A percentile compares a stretch with the other conserved stretches of the same genome.
Evolutionary conservation across 2,888 invertebrate species (phyloP).

Genomic region (Spilosoma lubricipeda): DNA sequence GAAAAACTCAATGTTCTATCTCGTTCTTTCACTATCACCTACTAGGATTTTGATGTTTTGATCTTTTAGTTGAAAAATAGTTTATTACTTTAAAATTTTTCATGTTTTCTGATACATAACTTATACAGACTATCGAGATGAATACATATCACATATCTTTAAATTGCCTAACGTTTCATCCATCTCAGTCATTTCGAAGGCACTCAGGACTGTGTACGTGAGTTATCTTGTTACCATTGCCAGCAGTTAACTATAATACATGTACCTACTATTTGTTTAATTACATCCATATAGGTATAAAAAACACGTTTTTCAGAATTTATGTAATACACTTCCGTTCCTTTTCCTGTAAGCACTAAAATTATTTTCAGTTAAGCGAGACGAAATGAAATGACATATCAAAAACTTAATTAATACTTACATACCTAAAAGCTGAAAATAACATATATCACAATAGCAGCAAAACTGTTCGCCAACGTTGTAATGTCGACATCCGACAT

Average conservation of each 20-base stretch:
- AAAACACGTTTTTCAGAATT: too few relatives aligned
- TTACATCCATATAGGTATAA: too few relatives aligned
- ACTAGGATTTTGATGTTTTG: constrained; percentile 58
- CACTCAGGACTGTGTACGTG: too few relatives aligned
- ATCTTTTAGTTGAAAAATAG: constrained; percentile 57
- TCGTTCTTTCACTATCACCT: constrained; percentile 68
- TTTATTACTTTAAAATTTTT: background rate
- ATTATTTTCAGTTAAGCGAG: background rate
- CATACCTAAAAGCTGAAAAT: background rate
- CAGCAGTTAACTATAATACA: too few relatives aligned
- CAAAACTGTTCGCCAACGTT: background rate
- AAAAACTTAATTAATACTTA: background rate
- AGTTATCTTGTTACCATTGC: background rate
- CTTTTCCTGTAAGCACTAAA: background rate
- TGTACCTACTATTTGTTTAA: too few relatives aligned
- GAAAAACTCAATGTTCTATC: constrained; percentile 75
- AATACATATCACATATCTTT: background rate
- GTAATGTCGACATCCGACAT: background rate
- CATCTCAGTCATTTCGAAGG: too few relatives aligned
- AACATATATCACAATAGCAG: background rate
- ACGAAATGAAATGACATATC: background rate
- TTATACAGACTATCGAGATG: too few relatives aligned
- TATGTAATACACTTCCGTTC: background rate
- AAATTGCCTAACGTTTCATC: background rate
- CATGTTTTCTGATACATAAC: too few relatives aligned